Evolutionary conservation across 2,888 invertebrate genomes (phyloP).

Genomic region (Cheilosia pagana): DNA sequence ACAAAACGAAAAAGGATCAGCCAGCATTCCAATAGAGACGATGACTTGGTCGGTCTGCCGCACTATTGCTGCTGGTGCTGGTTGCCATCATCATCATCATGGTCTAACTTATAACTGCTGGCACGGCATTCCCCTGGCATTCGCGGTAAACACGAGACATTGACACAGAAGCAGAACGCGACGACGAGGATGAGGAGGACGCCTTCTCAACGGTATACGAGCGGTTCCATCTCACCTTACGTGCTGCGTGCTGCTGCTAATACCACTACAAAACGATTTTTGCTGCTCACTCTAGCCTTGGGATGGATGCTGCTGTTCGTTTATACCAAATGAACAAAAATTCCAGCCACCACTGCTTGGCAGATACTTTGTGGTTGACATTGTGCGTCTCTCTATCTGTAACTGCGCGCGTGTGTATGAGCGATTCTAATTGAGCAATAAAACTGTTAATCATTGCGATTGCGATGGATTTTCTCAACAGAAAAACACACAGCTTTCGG

Average conservation of each 20-base stretch:
- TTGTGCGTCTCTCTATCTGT: not conserved
- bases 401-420: slow-evolving; percentile 17
- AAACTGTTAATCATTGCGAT: slow-evolving; percentile 69
- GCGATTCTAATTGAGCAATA: slow-evolving; percentile 72
- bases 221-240: slow-evolving; percentile 49
- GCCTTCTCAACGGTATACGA: slow-evolving; percentile 58
- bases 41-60: slow-evolving; percentile 73
- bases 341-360: slow-evolving; percentile 38
- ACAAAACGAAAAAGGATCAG: slow-evolving; percentile 72
- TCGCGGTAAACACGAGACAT: slow-evolving; percentile 70
- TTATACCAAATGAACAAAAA: slow-evolving; percentile 31
- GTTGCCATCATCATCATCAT: slow-evolving; percentile 33
- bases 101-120: slow-evolving; percentile 47
- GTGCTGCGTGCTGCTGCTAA: slow-evolving; percentile 36
- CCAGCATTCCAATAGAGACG: slow-evolving; percentile 74
- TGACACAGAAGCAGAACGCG: slow-evolving; percentile 70
- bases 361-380: slow-evolving; percentile 6
- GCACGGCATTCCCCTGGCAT: slow-evolving; percentile 69
- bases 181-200: slow-evolving; percentile 46
- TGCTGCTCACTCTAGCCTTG: slow-evolving; percentile 24
- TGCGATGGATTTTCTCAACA: slow-evolving; percentile 43
- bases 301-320: slow-evolving; percentile 13
- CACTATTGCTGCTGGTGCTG: slow-evolving; percentile 32
- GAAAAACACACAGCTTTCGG: slow-evolving; percentile 38
- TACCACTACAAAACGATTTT: slow-evolving; percentile 43